A percentile compares a stretch with the other conserved stretches of the same genome.
phyloP scores from a whole-genome alignment of 1,140 invertebrate genomes.

The Carposina sasakii region DNA sequence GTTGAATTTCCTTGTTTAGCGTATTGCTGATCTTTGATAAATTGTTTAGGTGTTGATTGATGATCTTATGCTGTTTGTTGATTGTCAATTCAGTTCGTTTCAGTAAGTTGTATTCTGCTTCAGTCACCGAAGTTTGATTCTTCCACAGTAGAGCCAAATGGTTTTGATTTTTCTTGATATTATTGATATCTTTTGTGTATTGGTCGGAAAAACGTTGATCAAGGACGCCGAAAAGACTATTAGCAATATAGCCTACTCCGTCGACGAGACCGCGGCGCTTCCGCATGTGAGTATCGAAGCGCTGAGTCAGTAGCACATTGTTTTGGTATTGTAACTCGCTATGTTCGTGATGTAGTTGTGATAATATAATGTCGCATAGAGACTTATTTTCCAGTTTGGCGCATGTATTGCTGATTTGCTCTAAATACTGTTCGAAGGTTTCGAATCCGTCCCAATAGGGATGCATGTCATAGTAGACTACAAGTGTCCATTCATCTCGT shows the following conservation, averaged over 20 bases:
- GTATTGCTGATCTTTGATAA: background rate
- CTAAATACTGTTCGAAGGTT: conserved; percentile 9
- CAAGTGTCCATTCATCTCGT: conserved; percentile 25
- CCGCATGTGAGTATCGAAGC: background rate
- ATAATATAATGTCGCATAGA: conserved; percentile 9
- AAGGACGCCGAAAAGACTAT: conserved; percentile 15
- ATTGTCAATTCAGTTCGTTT: conserved; percentile 12
- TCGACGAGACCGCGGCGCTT: conserved; percentile 21
- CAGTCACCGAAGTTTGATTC: conserved; percentile 8
- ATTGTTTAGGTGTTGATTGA: conserved; percentile 9
- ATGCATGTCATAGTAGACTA: conserved; percentile 25
- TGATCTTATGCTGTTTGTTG: conserved; percentile 13
- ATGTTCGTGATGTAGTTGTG: conserved; percentile 19
- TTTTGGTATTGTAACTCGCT: conserved; percentile 20
- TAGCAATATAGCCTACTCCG: conserved; percentile 21
- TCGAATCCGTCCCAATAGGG: conserved; percentile 17
- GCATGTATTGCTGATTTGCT: background rate
- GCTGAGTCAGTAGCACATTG: conserved; percentile 9
- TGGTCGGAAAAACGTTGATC: conserved; percentile 12
- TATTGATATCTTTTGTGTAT: conserved; percentile 11
- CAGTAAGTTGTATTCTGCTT: conserved; percentile 14
- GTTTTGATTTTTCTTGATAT: conserved; percentile 11
- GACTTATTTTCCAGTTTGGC: background rate
- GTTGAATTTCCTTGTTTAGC: conserved; percentile 8
- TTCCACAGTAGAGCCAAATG: conserved; percentile 11